Percentiles rank a stretch among this genome's conserved stretches.
phyloP scores from a whole-genome alignment of 2,797 vertebrate species.

The Ctenosaura bakeri region DNA sequence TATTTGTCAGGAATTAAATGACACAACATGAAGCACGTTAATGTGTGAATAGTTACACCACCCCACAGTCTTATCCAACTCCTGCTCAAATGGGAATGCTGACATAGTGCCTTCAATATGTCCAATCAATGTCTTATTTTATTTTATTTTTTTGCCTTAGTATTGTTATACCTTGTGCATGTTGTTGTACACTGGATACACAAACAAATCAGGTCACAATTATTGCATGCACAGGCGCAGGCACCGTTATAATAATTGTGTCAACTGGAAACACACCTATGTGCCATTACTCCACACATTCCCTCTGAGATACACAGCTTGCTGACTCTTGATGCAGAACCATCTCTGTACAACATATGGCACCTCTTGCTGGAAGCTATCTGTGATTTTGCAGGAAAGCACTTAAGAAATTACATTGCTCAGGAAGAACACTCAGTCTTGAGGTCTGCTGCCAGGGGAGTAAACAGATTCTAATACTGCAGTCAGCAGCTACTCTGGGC shows the following conservation, averaged over 20 bases:
- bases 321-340: not conserved
- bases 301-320: not conserved
- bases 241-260: not conserved
- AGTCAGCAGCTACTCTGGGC: not conserved
- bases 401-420: conserved; percentile 6
- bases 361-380: conserved; percentile 10
- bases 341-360: not conserved
- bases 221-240: not conserved
- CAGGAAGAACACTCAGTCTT: not conserved
- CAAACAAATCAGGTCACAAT: not conserved
- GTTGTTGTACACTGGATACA: not conserved
- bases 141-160: not conserved
- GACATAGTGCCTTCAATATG: not conserved
- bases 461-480: not conserved
- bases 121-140: not conserved
- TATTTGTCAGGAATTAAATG: not conserved
- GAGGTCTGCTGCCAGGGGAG: not conserved
- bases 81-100: not conserved
- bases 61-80: not conserved
- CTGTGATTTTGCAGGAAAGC: conserved; percentile 10
- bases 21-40: not conserved
- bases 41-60: not conserved
- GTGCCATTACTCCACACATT: not conserved
- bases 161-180: not conserved
- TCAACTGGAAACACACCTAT: not conserved